Evolutionary conservation across 2,888 invertebrate species (phyloP).

Genomic region (Caradrina kadenii): DNA sequence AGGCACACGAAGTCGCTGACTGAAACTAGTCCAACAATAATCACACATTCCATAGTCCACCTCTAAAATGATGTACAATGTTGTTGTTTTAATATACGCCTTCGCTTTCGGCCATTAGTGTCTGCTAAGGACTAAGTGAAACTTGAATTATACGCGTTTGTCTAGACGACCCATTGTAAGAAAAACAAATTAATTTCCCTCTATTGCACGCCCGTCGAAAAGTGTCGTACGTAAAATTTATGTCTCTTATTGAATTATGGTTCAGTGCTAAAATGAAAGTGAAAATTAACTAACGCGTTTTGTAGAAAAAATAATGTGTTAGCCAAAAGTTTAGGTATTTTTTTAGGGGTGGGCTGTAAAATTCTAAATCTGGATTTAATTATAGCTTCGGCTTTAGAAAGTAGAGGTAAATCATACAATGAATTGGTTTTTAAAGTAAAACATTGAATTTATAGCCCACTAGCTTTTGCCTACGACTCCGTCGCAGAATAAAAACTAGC

Average conservation of each 20-base stretch:
- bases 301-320: slow-evolving; percentile 59
- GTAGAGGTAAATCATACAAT: slow-evolving; percentile 13
- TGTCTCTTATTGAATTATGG: slow-evolving; percentile 85
- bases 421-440: slow-evolving; percentile 17
- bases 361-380: slow-evolving; percentile 34
- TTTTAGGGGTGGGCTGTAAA: slow-evolving; percentile 27
- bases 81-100: slow-evolving; percentile 76
- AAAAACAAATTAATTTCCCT: slow-evolving; percentile 89
- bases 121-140: slow-evolving; percentile 85
- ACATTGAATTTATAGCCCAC: slow-evolving; percentile 4
- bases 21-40: too few relatives aligned
- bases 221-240: slow-evolving; percentile 85
- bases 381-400: slow-evolving; percentile 41
- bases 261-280: slow-evolving; percentile 74
- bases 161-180: slow-evolving; percentile 89
- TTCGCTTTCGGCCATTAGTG: slow-evolving; percentile 83
- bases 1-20: too few relatives aligned
- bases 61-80: slow-evolving; percentile 73
- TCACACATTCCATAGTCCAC: slow-evolving; percentile 52
- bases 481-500: too few relatives aligned
- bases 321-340: slow-evolving; percentile 41
- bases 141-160: slow-evolving; percentile 88
- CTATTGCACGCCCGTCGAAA: slow-evolving; percentile 84
- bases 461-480: too few relatives aligned
- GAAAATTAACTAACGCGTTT: slow-evolving; percentile 78